A percentile compares a stretch with the other conserved stretches of the same genome.
phyloP scores from a whole-genome alignment of 2,113 vertebrate genomes.

The Tupaia chinensis region DNA sequence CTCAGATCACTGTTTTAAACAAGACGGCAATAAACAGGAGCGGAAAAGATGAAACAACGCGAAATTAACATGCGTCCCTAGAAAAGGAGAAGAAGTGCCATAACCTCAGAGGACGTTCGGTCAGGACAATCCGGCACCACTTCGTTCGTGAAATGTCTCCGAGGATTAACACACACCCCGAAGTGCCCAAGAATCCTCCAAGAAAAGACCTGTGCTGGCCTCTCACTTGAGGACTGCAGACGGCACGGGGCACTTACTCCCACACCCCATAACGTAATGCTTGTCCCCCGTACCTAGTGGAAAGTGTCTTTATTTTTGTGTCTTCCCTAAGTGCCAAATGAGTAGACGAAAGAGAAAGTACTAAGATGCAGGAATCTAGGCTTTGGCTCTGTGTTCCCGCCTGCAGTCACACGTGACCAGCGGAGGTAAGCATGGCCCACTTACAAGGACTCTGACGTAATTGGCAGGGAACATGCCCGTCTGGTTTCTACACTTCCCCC shows the following conservation, averaged over 20 bases:
- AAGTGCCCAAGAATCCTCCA: background rate
- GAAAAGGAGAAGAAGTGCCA: conserved; percentile 8
- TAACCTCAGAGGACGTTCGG: background rate
- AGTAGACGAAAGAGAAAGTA: conserved; percentile 17
- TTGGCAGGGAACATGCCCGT: conserved; percentile 94
- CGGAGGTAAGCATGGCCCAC: conserved; percentile 77
- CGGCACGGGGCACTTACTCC: background rate
- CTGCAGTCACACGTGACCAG: background rate
- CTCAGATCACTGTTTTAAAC: background rate
- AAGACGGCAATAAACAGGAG: background rate
- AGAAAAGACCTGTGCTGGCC: background rate
- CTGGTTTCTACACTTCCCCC: conserved; percentile 90
- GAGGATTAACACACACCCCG: background rate
- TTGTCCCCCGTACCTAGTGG: background rate
- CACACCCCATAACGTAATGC: background rate
- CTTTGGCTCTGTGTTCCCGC: background rate
- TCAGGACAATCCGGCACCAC: background rate
- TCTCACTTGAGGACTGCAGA: conserved; percentile 37
- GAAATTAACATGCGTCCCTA: background rate
- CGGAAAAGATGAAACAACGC: conserved; percentile 54
- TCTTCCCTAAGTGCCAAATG: conserved; percentile 19
- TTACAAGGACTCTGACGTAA: conserved; percentile 93
- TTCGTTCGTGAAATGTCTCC: background rate
- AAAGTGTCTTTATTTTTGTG: background rate
- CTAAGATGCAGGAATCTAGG: background rate